These are phyloP conservation scores for Trichechus manatus DNA, from an alignment of 2,113 vertebrate species.

Conservation along the genomic window DNA sequence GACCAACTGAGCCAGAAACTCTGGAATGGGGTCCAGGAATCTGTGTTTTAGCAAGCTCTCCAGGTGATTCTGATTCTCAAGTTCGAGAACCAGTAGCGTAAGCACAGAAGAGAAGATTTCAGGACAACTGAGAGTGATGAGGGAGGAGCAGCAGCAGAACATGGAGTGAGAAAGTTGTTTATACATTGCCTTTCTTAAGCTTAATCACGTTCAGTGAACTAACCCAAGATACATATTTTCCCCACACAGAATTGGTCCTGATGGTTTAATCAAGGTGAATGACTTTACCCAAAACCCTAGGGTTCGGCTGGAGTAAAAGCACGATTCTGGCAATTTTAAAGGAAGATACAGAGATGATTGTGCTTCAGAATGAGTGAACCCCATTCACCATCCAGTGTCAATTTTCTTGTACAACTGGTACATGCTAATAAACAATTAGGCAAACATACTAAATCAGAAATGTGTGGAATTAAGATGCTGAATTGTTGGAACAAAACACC, in stretches of 20 bases:
- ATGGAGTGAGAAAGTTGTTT: neutral
- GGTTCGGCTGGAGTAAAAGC: slow-evolving; percentile 85
- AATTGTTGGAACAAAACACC: neutral
- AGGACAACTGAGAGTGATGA: neutral
- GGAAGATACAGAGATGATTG: slow-evolving; percentile 74
- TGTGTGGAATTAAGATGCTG: slow-evolving; percentile 21
- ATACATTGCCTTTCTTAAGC: slow-evolving; percentile 19
- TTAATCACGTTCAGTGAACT: slow-evolving; percentile 12
- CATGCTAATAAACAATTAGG: slow-evolving; percentile 83
- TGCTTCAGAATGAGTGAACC: slow-evolving; percentile 73
- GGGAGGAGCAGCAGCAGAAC: neutral
- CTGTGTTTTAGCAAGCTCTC: neutral
- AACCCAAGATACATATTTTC: slow-evolving; percentile 60
- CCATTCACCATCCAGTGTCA: slow-evolving; percentile 69
- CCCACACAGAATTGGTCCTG: slow-evolving; percentile 85
- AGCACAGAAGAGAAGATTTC: no score
- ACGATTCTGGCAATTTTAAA: slow-evolving; percentile 73
- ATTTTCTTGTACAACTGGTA: slow-evolving; percentile 79
- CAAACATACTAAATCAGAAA: slow-evolving; percentile 70
- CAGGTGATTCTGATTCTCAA: neutral
- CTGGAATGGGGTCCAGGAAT: neutral
- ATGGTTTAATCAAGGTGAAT: slow-evolving; percentile 87
- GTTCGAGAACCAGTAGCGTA: neutral
- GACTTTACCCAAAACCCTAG: slow-evolving; percentile 87
- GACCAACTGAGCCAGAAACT: neutral